Percentiles rank a stretch among this genome's conserved stretches.
These are phyloP conservation scores for Parapristionchus giblindavisi DNA, from an alignment of 2,888 invertebrate species.

Conservation along the genomic window DNA sequence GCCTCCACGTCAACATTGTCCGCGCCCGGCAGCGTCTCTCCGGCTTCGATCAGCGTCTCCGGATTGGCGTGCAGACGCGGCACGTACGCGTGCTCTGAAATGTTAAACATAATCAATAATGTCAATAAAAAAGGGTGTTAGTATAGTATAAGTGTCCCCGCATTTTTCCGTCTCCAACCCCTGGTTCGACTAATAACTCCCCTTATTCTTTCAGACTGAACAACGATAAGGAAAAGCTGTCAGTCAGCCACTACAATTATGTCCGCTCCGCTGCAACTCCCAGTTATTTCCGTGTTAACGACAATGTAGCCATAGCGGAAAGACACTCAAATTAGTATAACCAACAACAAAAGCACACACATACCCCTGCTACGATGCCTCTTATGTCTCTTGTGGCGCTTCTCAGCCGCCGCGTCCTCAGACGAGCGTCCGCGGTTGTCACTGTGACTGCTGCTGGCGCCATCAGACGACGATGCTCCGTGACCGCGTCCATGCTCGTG, in stretches of 20 bases:
- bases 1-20: slow-evolving; percentile 25
- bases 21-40: slow-evolving; percentile 22
- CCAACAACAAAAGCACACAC: too few species aligned
- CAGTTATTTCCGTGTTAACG: too few species aligned
- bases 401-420: too few species aligned
- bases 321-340: too few species aligned
- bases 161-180: background rate
- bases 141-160: background rate
- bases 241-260: background rate
- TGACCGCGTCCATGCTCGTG: slow-evolving; percentile 24
- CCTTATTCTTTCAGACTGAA: background rate
- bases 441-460: too few species aligned
- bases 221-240: background rate
- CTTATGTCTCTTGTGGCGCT: too few species aligned
- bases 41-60: slow-evolving; percentile 1
- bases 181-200: background rate
- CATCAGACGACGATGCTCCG: too few species aligned
- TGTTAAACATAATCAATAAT: too few species aligned
- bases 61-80: slow-evolving; percentile 17
- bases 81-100: background rate
- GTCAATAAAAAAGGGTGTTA: background rate
- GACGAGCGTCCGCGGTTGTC: too few species aligned
- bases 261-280: background rate
- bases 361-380: too few species aligned
- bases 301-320: too few species aligned